Base-by-base conservation (phyloP, 1,140 invertebrate species). In the Drosophila orosa region DNA sequence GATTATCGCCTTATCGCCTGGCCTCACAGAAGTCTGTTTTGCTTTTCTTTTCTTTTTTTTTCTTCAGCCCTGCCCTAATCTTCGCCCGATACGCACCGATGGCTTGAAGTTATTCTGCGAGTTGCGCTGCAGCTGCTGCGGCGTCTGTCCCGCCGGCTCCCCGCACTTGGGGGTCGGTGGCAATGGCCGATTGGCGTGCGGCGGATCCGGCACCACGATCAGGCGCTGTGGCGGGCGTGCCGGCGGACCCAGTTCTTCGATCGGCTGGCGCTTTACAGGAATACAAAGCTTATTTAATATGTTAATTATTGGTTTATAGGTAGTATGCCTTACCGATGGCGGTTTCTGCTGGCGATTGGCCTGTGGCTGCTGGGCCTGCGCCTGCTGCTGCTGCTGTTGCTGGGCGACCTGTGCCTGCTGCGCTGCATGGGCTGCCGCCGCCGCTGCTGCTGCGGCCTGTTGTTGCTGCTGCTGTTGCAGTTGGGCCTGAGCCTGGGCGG, bases 151-250 rank as follows among this genome's bases (percentile, higher is more conserved):
- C 65, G 92, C 72, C 66, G 93, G 92, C 80, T 91, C 72, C 9
- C 82, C 74, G 62, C 77, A 80, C 78, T 91, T 92, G 15, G 97
- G 97, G 63, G 97, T 97, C 19, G 97, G 97, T 45, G 97, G 97
- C 77, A 98, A 93, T 58, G 97, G 97, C 79, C 97, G 94, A 78
- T 92, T 92, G 76, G 91, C 91, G 73, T 92, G 91, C 86, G 93
- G 93, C 74, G 94, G 94, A 91, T 95, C 95, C 56, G 95, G 95
- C 78, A 95, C 94, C 93, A 96, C 96, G 91, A 97, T 97, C 80
- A 98, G 94, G 93, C 97, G 95, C 92, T 97, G 97, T 78, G 97
- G 97, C 52, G 96, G 96, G 90, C 97, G 93, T 52, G 96, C 95
- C 39, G 97, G 96, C 71, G 96, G 96, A 55, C 96, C 96, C 42